Conservation (phyloP, 2,888 invertebrate species). For the Microctonus aethiopoides region DNA sequence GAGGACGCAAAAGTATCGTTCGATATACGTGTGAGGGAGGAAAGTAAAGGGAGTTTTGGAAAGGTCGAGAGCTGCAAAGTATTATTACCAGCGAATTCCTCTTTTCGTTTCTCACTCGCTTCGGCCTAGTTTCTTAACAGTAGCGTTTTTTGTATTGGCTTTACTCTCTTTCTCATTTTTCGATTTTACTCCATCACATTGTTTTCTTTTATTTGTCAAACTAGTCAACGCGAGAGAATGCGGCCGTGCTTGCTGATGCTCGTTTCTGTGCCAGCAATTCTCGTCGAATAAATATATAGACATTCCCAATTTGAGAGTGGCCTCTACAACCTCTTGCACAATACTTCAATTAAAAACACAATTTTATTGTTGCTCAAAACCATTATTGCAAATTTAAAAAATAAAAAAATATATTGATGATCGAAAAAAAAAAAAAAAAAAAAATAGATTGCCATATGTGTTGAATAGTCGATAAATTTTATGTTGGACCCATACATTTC, state of each 20-base stretch:
- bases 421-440: not conserved
- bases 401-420: not conserved
- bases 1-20: not conserved
- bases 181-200: constrained; percentile 30
- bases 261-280: not conserved
- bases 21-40: constrained; percentile 16
- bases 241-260: not conserved
- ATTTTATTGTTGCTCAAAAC: constrained; percentile 2
- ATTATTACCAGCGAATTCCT: constrained; percentile 38
- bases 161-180: constrained; percentile 13
- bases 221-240: not conserved
- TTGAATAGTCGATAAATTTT: not conserved
- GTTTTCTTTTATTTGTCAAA: constrained; percentile 21
- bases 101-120: constrained; percentile 28
- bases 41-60: constrained; percentile 25
- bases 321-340: not conserved
- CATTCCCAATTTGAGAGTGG: not conserved
- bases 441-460: not conserved
- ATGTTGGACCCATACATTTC: not conserved
- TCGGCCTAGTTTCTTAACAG: constrained; percentile 37
- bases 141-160: constrained; percentile 29
- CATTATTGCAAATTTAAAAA: constrained; percentile 15
- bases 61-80: constrained; percentile 7
- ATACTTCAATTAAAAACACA: constrained; percentile 1
- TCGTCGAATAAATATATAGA: not conserved